Percentiles rank a stretch among this genome's conserved stretches.
These are phyloP conservation scores for Drosophila dunni DNA, from an alignment of 1,140 invertebrate genomes.

Conservation along the genomic window DNA sequence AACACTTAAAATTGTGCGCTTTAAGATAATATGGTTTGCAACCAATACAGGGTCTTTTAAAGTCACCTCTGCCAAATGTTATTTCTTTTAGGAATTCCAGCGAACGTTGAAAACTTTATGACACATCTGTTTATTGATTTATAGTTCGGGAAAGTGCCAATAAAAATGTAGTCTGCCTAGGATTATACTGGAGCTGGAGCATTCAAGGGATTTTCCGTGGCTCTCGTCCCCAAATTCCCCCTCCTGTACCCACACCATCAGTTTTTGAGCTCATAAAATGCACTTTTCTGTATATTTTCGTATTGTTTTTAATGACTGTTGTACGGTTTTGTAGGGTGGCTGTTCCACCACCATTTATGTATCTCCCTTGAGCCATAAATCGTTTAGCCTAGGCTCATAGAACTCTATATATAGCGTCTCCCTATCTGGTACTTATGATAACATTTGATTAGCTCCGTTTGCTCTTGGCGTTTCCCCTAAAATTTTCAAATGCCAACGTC, in stretches of 20 bases:
- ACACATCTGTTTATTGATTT: constrained; percentile 81
- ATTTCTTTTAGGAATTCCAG: constrained; percentile 7
- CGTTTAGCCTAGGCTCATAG: constrained; percentile 63
- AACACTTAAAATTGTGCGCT: too few relatives aligned
- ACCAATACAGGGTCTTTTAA: too few relatives aligned
- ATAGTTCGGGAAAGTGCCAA: constrained; percentile 77
- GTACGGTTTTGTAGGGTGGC: constrained; percentile 6
- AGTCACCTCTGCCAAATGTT: not conserved
- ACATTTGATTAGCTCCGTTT: constrained; percentile 48
- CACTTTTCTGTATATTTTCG: constrained; percentile 71
- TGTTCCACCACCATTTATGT: not conserved
- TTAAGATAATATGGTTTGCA: too few relatives aligned
- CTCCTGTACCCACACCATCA: too few relatives aligned
- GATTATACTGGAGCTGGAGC: constrained; percentile 36
- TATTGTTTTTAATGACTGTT: constrained; percentile 60
- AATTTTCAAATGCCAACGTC: constrained; percentile 13
- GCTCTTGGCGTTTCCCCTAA: constrained; percentile 5
- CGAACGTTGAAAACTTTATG: constrained; percentile 71
- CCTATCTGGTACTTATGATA: constrained; percentile 45
- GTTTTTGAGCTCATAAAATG: constrained; percentile 54
- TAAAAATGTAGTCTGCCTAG: constrained; percentile 59
- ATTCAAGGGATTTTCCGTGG: constrained; percentile 16
- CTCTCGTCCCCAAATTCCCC: not conserved
- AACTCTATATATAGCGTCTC: constrained; percentile 32
- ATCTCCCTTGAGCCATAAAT: constrained; percentile 57